Conservation (phyloP, 35 echinoderm and acorn worm genomes). For the Anneissia japonica region DNA sequence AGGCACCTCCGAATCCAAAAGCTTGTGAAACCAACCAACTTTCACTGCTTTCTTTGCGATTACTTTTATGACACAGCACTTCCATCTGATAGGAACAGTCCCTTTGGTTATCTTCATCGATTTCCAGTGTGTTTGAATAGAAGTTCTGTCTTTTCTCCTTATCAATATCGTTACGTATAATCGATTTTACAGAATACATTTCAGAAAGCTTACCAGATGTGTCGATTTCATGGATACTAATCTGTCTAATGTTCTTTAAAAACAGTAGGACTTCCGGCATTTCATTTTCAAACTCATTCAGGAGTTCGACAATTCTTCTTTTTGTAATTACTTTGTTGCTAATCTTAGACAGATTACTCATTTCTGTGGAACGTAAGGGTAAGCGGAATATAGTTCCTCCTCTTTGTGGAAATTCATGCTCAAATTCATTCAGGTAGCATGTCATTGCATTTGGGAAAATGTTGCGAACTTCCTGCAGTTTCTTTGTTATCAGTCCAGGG, state of each 20-base stretch:
- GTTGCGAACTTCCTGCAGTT: neutral
- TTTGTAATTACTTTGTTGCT: neutral
- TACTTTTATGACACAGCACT: neutral
- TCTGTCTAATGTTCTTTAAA: conserved; percentile 1
- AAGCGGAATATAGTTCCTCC: conserved; percentile 10
- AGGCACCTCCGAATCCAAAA: neutral
- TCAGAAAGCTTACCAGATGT: neutral
- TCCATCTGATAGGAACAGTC: neutral
- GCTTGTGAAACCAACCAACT: conserved; percentile 13
- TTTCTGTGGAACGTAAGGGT: too few species aligned
- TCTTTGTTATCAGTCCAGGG: conserved; percentile 7
- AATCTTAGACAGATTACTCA: neutral
- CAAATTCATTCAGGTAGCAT: neutral
- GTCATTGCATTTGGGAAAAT: neutral
- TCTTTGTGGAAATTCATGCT: neutral
- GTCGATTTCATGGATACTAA: neutral
- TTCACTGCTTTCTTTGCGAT: conserved; percentile 1
- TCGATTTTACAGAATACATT: neutral
- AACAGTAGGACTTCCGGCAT: conserved; percentile 17
- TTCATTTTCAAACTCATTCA: neutral
- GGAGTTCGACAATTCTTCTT: neutral
- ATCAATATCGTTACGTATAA: neutral
- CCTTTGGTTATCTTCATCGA: neutral
- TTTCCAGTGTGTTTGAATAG: neutral
- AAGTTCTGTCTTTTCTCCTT: neutral